These are phyloP conservation scores for Rhyacichthys aspro DNA, from an alignment of 2,797 vertebrate genomes.

Conservation along the genomic window DNA sequence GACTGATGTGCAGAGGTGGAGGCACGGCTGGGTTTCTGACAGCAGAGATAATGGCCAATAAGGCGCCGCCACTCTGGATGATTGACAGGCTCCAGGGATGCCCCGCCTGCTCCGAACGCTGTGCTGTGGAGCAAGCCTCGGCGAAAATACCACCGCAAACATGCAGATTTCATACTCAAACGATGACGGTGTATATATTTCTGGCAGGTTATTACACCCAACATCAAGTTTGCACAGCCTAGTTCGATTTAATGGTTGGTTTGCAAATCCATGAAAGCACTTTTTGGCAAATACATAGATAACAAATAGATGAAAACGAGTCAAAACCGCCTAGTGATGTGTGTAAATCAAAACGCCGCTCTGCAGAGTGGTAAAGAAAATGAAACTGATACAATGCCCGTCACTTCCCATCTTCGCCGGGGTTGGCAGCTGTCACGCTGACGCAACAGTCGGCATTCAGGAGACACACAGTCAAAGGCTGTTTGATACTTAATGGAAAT, in stretches of 20 bases:
- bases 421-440: slow-evolving; percentile 65
- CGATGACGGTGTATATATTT: background rate
- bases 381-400: slow-evolving; percentile 37
- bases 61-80: slow-evolving; percentile 86
- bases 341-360: slow-evolving; percentile 25
- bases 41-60: slow-evolving; percentile 96
- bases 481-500: slow-evolving; percentile 52
- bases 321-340: slow-evolving; percentile 28
- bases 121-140: slow-evolving; percentile 57
- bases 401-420: slow-evolving; percentile 51
- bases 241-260: slow-evolving; percentile 17
- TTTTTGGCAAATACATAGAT: slow-evolving; percentile 17
- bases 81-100: slow-evolving; percentile 87
- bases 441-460: slow-evolving; percentile 57
- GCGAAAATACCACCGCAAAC: slow-evolving; percentile 12
- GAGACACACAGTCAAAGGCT: slow-evolving; percentile 62
- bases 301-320: slow-evolving; percentile 22
- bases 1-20: slow-evolving; percentile 67
- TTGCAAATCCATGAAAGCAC: slow-evolving; percentile 7
- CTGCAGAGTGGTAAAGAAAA: slow-evolving; percentile 30
- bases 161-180: background rate
- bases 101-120: slow-evolving; percentile 69
- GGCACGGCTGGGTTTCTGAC: slow-evolving; percentile 66
- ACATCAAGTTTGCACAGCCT: background rate
- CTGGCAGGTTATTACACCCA: too few relatives aligned